These are phyloP conservation scores for Ursus arctos DNA, from an alignment of 2,113 vertebrate species.

Conservation along the genomic window DNA sequence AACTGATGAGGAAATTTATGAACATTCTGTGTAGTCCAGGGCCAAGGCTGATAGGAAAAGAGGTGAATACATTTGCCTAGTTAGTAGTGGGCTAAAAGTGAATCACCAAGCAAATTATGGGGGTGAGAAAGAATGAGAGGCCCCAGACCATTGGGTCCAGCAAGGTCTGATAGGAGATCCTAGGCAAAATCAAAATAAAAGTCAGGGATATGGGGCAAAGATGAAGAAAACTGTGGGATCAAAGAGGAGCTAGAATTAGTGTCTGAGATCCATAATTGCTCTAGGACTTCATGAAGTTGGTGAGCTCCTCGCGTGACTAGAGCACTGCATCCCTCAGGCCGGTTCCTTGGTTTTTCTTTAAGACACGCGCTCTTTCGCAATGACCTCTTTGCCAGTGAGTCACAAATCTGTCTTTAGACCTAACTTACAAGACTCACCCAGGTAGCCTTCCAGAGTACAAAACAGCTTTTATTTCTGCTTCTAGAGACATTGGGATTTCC, in stretches of 20 bases:
- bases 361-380: background rate
- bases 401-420: background rate
- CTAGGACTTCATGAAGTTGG: background rate
- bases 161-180: background rate
- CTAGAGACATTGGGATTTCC: background rate
- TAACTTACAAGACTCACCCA: constrained; percentile 5
- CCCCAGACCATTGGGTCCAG: background rate
- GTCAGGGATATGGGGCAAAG: background rate
- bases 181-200: background rate
- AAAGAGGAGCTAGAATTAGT: background rate
- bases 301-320: background rate
- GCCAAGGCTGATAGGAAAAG: background rate
- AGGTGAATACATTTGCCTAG: background rate
- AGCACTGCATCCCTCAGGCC: background rate
- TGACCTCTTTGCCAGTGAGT: background rate
- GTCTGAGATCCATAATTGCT: background rate
- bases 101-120: background rate
- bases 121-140: background rate
- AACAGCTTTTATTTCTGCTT: constrained; percentile 64
- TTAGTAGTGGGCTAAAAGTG: background rate
- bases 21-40: background rate
- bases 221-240: background rate
- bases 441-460: constrained; percentile 13
- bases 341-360: background rate
- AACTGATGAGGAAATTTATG: background rate